phyloP scores from a whole-genome alignment of 23 tunicate species.

The Ciona savignyi region DNA sequence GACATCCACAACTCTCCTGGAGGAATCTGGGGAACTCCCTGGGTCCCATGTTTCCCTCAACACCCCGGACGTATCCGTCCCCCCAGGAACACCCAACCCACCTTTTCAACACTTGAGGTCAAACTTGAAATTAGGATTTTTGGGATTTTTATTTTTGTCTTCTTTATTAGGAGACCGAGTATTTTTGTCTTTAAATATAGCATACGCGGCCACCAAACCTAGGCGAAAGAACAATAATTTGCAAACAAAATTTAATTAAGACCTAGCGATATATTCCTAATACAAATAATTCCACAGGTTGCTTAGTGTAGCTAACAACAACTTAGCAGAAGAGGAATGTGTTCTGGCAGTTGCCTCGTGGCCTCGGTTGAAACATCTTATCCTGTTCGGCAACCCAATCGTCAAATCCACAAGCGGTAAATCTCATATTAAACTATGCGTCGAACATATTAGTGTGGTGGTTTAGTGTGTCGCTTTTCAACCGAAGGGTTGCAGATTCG shows the following conservation, averaged over 20 bases:
- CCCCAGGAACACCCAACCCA: slow-evolving; percentile 44
- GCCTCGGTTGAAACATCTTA: slow-evolving; percentile 69
- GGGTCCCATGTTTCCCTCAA: neutral
- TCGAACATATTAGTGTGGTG: slow-evolving; percentile 62
- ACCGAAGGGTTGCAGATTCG: no score
- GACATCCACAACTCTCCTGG: slow-evolving; percentile 9
- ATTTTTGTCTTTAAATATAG: no score
- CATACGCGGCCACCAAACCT: no score
- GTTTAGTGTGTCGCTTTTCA: no score
- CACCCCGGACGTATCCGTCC: slow-evolving; percentile 7
- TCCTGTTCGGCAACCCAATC: slow-evolving; percentile 64
- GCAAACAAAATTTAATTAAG: no score
- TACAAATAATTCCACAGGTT: slow-evolving; percentile 16
- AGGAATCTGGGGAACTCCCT: neutral
- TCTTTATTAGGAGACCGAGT: no score
- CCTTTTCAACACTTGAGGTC: slow-evolving; percentile 73
- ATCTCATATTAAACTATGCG: slow-evolving; percentile 36
- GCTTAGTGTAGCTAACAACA: slow-evolving; percentile 69
- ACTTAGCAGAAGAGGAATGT: slow-evolving; percentile 70
- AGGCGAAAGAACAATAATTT: no score
- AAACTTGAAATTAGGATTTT: no score
- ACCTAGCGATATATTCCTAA: no score
- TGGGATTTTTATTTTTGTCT: no score
- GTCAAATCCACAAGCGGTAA: slow-evolving; percentile 37
- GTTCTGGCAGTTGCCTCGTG: slow-evolving; percentile 84